Evolutionary conservation across 2,888 invertebrate genomes (phyloP), one percentile per base, ranked within the genome.

Genomic region (Polia nebulosa): DNA sequence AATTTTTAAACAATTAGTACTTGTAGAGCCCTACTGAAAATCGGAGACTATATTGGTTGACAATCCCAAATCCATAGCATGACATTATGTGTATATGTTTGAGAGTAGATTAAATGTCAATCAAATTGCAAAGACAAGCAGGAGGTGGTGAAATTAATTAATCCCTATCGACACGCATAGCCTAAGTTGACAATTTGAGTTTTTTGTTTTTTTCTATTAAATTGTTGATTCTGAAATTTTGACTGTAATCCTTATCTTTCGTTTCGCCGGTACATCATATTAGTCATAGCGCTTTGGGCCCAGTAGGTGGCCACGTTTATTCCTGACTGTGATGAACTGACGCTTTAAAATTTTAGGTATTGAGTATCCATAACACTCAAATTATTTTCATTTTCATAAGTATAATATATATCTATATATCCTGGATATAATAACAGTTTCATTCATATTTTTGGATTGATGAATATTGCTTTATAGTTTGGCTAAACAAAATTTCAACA

Each of bases 71-170:
- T 62, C 0, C 1, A 22, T 47, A 72, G 11, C n/a, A 7, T 29
- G 29, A 13, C 20, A 20, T 17, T 5, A 51, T 1, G 0, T 17
- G 9, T n/a, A 45, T 13, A 3, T 36, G 3, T n/a, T 15, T 22
- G 9, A 41, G 22, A 3, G 13, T 63, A 52, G 27, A 41, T 72
- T 11, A 27, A 45, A 72, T 58, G 25, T 34, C 36, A 61, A 27
- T 57, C 13, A 51, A 51, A 45, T 17, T 56, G 9, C 25, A 36
- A 1, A 32, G 36, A 15, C 29, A n/a, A 32, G 9, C 3, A 22
- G 5, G 20, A 60, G 22, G 15, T 20, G 9, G 34, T 0, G 0
- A n/a, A 27, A 29, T 36, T 15, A 13, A 49, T 32, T 20, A 25
- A 44, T 29, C 9, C 7, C 7, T 36, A 41, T 22, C 22, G n/a